Evolutionary conservation across 2,113 vertebrate genomes (phyloP).

Genomic region (Jacana jacana): DNA sequence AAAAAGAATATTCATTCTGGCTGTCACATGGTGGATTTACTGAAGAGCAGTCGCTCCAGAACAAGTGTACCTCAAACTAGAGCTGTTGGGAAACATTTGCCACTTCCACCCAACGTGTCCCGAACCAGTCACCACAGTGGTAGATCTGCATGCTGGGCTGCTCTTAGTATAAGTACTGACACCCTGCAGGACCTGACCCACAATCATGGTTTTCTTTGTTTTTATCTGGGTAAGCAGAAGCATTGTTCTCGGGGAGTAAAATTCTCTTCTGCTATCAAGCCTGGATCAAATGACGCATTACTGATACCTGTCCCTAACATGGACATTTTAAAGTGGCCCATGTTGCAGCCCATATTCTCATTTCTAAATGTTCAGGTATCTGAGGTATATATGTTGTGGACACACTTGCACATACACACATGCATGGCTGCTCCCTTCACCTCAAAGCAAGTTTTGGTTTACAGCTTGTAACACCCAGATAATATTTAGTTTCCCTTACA

Average conservation of each 20-base stretch:
- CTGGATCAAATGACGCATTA: not conserved
- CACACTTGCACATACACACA: not conserved
- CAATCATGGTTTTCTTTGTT: not conserved
- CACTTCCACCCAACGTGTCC: not conserved
- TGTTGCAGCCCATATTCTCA: not conserved
- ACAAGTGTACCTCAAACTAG: not conserved
- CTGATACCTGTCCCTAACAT: not conserved
- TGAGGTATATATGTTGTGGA: not conserved
- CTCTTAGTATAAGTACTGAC: not conserved
- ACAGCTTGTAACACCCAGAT: not conserved
- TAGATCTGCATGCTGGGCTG: not conserved
- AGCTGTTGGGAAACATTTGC: not conserved
- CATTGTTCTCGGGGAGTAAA: not conserved
- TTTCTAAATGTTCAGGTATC: not conserved
- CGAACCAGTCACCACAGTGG: not conserved
- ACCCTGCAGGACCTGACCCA: not conserved
- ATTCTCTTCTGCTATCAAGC: not conserved
- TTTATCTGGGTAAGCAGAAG: not conserved
- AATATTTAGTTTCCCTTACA: constrained; percentile 35
- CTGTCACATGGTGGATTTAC: not conserved
- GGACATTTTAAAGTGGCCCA: not conserved
- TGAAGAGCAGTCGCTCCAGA: not conserved
- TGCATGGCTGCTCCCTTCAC: not conserved
- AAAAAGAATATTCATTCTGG: not conserved
- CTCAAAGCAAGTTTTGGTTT: not conserved